Percentiles rank a stretch among this genome's conserved stretches.
Conservation (phyloP, 2,888 invertebrate species). For the Caenorhabditis uteleia region DNA sequence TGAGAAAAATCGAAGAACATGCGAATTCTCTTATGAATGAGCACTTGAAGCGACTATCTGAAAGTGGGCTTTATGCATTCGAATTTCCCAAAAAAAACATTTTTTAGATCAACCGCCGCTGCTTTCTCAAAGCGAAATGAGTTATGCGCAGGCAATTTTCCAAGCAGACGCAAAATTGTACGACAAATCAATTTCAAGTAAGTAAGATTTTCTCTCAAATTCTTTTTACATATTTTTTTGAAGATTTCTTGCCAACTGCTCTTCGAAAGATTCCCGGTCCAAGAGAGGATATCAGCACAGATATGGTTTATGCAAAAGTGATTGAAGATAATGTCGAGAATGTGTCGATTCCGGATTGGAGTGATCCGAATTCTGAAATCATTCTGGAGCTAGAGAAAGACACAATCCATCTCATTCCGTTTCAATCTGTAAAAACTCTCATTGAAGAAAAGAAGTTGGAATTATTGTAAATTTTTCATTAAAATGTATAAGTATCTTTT, state of each 20-base stretch:
- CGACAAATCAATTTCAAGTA: no score
- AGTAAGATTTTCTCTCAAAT: no score
- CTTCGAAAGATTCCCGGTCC: constrained; percentile 49
- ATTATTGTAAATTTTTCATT: constrained; percentile 22
- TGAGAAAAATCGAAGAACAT: constrained; percentile 58
- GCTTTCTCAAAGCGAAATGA: constrained; percentile 41
- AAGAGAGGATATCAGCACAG: constrained; percentile 7
- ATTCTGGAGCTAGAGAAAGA: constrained; percentile 47
- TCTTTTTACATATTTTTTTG: no score
- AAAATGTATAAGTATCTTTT: no score
- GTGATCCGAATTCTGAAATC: constrained; percentile 48
- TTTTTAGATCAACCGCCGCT: constrained; percentile 16
- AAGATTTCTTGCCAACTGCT: constrained; percentile 42
- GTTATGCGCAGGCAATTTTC: constrained; percentile 45
- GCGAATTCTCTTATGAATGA: constrained; percentile 38
- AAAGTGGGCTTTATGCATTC: no score
- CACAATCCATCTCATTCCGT: constrained; percentile 56
- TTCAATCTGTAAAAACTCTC: constrained; percentile 42
- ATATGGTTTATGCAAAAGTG: constrained; percentile 55
- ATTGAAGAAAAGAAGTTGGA: constrained; percentile 42
- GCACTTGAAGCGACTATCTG: constrained; percentile 42
- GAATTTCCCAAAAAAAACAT: no score
- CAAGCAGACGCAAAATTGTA: constrained; percentile 36
- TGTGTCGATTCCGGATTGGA: constrained; percentile 50
- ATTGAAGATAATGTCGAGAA: constrained; percentile 40